Evolutionary conservation across 1,140 invertebrate genomes (phyloP), one percentile per base, ranked within the genome.

Genomic region (Neodiprion lecontei): DNA sequence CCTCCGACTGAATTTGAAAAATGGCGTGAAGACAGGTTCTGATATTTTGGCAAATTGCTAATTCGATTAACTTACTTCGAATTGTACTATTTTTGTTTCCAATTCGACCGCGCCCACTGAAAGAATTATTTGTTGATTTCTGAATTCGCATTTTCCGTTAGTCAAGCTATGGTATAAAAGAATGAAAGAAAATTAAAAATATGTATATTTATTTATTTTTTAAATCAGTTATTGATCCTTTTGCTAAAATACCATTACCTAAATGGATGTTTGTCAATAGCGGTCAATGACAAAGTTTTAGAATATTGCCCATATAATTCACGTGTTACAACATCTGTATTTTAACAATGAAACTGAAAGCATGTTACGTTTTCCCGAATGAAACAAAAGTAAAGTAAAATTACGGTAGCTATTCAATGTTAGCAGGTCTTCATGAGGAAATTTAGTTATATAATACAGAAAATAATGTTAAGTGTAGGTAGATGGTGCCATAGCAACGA

Each of bases 401-500:
- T 17, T 14, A 69, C 49, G 67, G 72, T 79, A 80, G 72, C 66
- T 77, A 65, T 50, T 79, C 72, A 71, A 71, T 76, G 53, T 61
- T 61, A 61, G 53, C 53, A 61, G n/a, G 11, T 40, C 28, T 40
- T 40, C 28, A 40, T 12, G 53, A 61, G 1, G 53, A 61, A 61
- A 61, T 9, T 61, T 61, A 68, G 68, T 73, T 73, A 75, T 75
- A 74, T 78, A 79, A 76, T 73, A 77, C 70, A 67, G 23, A 69
- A 76, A 70, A 73, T 78, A 79, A 73, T 72, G 71, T 79, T 79
- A 79, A 77, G 77, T 75, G 75, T 79, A 77, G 74, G 40, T 47
- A 69, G 40, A 70, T 70, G 79, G 82, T 84, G 82, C 82, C 82
- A 83, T 84, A 79, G 77, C 78, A 80, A 82, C 77, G 78, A 83